Evolutionary conservation across 1,140 invertebrate species (phyloP).

Genomic region (Eulimnadia texana): DNA sequence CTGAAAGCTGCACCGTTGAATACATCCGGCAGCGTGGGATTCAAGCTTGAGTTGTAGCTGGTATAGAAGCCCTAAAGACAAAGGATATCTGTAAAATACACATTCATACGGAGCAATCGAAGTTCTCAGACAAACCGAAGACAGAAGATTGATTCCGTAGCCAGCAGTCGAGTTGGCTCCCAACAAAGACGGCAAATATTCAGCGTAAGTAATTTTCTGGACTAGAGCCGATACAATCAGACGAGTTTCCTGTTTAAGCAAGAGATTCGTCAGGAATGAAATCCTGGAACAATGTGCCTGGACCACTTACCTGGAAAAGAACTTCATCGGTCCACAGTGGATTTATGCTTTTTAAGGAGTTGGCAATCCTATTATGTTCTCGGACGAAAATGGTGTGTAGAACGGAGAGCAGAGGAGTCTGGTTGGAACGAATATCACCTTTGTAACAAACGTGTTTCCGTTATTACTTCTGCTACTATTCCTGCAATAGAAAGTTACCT

Average conservation of each 20-base stretch:
- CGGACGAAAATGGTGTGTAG: conserved; percentile 70
- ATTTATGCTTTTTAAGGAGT: conserved; percentile 52
- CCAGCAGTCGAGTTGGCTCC: conserved; percentile 29
- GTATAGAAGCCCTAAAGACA: conserved; percentile 28
- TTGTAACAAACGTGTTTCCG: conserved; percentile 31
- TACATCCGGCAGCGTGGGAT: conserved; percentile 36
- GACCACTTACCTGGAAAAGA: conserved; percentile 49
- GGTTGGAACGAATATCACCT: conserved; percentile 76
- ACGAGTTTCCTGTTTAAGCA: too few relatives aligned
- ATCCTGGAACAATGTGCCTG: too few relatives aligned
- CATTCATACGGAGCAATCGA: too few relatives aligned
- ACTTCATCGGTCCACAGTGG: conserved; percentile 76
- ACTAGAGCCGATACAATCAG: too few relatives aligned
- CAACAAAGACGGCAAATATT: conserved; percentile 51
- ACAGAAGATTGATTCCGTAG: too few relatives aligned
- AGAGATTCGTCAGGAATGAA: too few relatives aligned
- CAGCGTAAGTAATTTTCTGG: too few relatives aligned
- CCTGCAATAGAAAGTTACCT: too few relatives aligned
- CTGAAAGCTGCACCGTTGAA: conserved; percentile 31
- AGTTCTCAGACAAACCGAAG: too few relatives aligned
- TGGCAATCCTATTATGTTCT: conserved; percentile 84
- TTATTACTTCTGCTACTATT: too few relatives aligned
- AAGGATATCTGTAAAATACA: too few relatives aligned
- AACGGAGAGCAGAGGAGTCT: conserved; percentile 62
- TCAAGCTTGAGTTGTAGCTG: conserved; percentile 40